Evolutionary conservation across 1,140 invertebrate genomes (phyloP).

Genomic region (Temnothorax nylanderi): DNA sequence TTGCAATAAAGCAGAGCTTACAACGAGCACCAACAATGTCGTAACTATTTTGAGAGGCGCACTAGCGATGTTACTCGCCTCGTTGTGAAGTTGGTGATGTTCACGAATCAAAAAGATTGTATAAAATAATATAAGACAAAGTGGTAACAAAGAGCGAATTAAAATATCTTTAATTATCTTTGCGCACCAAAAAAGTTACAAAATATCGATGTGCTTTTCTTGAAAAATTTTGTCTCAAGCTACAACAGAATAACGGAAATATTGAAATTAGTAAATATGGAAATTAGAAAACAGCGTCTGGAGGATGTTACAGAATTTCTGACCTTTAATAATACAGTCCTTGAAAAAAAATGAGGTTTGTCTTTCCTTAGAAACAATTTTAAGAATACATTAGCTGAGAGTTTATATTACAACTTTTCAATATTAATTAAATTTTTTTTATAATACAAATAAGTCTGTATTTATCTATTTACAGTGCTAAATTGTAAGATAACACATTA

Average conservation of each 20-base stretch:
- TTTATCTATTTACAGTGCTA: too few species aligned
- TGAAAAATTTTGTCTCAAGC: not conserved
- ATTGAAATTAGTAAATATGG: not conserved
- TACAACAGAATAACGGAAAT: not conserved
- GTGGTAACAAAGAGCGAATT: too few species aligned
- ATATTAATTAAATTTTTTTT: not conserved
- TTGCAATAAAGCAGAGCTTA: slow-evolving; percentile 34
- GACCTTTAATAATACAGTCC: not conserved
- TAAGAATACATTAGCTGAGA: not conserved
- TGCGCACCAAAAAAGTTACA: not conserved
- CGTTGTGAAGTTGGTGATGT: not conserved
- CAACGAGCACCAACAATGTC: slow-evolving; percentile 29
- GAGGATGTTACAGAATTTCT: not conserved
- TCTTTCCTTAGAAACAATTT: not conserved
- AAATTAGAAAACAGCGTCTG: too few species aligned
- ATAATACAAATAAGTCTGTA: not conserved
- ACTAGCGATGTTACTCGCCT: not conserved
- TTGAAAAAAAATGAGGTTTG: not conserved
- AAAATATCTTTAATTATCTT: not conserved
- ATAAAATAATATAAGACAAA: not conserved
- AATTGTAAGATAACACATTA: not conserved
- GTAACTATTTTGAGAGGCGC: slow-evolving; percentile 53
- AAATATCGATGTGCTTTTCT: not conserved
- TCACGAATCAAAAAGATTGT: not conserved
- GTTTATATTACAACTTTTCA: not conserved